A percentile compares a stretch with the other conserved stretches of the same genome.
These are phyloP conservation scores for Thoracochromis brauschi DNA, from an alignment of 2,113 vertebrate genomes.

Conservation along the genomic window DNA sequence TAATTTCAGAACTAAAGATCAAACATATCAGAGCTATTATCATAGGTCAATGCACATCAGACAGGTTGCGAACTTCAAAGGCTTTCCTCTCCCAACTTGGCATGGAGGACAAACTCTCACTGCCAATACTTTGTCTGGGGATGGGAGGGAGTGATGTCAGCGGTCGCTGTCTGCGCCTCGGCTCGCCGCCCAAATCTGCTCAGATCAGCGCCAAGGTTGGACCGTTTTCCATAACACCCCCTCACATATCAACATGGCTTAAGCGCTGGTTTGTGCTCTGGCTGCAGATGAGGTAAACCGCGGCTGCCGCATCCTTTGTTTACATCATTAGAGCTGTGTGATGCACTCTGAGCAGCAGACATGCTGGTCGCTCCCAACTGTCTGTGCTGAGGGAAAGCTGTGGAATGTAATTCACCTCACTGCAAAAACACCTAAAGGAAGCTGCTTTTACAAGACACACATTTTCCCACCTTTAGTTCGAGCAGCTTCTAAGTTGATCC, in stretches of 20 bases:
- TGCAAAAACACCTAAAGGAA: not conserved
- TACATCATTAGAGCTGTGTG: not conserved
- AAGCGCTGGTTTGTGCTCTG: not conserved
- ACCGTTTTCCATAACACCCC: not conserved
- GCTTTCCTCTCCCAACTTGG: not conserved
- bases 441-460: not conserved
- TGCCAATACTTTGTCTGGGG: conserved; percentile 3
- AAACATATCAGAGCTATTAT: conserved; percentile 8
- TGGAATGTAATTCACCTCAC: not conserved
- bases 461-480: not conserved
- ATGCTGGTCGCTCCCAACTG: not conserved
- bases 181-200: not conserved
- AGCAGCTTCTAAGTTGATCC: not conserved
- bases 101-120: not conserved
- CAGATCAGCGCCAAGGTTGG: not conserved
- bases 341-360: not conserved
- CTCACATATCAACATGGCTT: not conserved
- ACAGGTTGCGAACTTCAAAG: conserved; percentile 27
- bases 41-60: conserved; percentile 12
- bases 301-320: not conserved
- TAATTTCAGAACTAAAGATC: conserved; percentile 1
- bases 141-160: not conserved
- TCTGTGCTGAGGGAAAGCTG: not conserved
- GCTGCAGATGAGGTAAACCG: not conserved
- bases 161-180: not conserved